These are phyloP conservation scores for Pelecanoides urinatrix DNA, from an alignment of 2,113 vertebrate species.

Conservation along the genomic window DNA sequence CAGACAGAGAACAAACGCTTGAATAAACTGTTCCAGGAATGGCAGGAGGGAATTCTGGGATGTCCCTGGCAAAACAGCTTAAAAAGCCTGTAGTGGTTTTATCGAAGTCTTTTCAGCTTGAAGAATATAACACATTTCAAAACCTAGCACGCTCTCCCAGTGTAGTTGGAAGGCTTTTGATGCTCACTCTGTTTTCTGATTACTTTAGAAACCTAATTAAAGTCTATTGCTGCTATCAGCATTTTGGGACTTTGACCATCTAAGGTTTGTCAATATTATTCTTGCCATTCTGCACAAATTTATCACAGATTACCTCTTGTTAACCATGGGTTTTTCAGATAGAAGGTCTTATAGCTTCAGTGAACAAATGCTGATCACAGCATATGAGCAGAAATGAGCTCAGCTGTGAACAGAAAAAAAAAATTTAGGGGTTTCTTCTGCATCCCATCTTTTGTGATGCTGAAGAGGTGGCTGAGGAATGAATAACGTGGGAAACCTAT, in stretches of 20 bases:
- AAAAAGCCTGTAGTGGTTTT: background rate
- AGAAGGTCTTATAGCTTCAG: background rate
- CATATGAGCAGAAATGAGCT: background rate
- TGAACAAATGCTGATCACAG: background rate
- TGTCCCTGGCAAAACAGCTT: background rate
- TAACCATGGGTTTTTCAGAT: slow-evolving; percentile 2
- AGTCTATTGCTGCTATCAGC: slow-evolving; percentile 50
- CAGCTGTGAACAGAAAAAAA: background rate
- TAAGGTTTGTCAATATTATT: slow-evolving; percentile 48
- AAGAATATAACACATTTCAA: background rate
- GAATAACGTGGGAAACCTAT: background rate
- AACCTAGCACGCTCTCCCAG: background rate
- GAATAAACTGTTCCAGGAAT: slow-evolving; percentile 10
- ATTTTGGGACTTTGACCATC: slow-evolving; percentile 5
- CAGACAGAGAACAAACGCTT: background rate
- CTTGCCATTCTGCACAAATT: slow-evolving; percentile 44
- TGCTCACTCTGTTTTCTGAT: background rate
- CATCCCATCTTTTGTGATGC: background rate
- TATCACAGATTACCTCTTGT: slow-evolving; percentile 16
- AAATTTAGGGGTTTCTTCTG: background rate
- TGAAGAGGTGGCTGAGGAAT: background rate
- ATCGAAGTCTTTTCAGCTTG: background rate
- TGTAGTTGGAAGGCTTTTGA: background rate
- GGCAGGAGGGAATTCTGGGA: background rate
- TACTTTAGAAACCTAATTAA: slow-evolving; percentile 14